These are phyloP conservation scores for Sitta carolinensis DNA, from an alignment of 2,797 vertebrate species.

Conservation along the genomic window DNA sequence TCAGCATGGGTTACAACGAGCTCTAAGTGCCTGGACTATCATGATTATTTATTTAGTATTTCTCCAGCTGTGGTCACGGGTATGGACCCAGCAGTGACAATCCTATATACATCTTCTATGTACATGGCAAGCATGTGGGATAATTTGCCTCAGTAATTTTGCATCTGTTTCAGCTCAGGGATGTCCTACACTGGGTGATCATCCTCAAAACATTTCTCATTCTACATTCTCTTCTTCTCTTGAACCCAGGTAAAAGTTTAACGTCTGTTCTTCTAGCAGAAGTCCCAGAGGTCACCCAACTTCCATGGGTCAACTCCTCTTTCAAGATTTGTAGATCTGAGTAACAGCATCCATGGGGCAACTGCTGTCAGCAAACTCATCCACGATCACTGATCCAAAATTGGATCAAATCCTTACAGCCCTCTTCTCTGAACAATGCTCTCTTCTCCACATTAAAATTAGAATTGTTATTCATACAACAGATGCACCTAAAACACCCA, in stretches of 20 bases:
- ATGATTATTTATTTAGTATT: neutral
- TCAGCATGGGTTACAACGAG: neutral
- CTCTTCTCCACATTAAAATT: neutral
- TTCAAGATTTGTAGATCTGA: neutral
- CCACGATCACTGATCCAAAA: neutral
- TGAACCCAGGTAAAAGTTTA: neutral
- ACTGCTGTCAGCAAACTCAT: neutral
- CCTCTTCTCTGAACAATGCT: neutral
- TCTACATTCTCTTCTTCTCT: fast-evolving
- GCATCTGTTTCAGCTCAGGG: neutral
- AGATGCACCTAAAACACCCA: neutral
- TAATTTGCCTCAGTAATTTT: neutral
- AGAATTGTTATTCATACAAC: neutral
- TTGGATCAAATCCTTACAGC: neutral
- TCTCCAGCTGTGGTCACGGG: neutral
- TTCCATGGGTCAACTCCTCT: neutral
- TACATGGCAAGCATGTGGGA: neutral
- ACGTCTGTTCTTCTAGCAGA: neutral
- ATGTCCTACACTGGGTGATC: neutral
- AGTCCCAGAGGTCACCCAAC: neutral
- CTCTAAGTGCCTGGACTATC: neutral
- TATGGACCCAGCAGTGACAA: neutral
- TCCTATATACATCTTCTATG: too few relatives aligned
- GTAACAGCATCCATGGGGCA: neutral
- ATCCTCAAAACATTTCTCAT: neutral